These are phyloP conservation scores for Stichodactyla helianthus DNA, from an alignment of 64 coral and sea anemone species.

Conservation along the genomic window DNA sequence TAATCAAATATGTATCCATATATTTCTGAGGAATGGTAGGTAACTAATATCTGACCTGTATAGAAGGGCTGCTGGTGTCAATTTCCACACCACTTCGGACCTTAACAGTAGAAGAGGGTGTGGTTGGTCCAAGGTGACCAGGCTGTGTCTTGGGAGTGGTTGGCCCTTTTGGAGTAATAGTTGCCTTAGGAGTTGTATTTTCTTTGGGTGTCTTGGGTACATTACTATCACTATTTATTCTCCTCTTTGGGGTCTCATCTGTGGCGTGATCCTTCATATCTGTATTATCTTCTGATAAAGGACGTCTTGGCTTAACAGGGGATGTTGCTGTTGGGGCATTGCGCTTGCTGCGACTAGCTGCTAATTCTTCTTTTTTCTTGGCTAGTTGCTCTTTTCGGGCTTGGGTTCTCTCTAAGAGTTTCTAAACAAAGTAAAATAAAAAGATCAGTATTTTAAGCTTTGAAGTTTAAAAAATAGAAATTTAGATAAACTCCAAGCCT, in stretches of 20 bases:
- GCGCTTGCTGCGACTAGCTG: slow-evolving; percentile 65
- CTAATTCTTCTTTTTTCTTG: slow-evolving; percentile 67
- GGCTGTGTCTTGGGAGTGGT: background rate
- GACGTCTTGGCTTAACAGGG: slow-evolving; percentile 25
- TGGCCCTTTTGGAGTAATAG: background rate
- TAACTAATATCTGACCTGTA: slow-evolving; percentile 28
- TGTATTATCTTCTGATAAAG: slow-evolving; percentile 71
- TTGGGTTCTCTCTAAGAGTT: slow-evolving; percentile 87
- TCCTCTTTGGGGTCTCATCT: slow-evolving; percentile 18
- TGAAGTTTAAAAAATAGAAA: background rate
- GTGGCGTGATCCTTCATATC: slow-evolving; percentile 24
- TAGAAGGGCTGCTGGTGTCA: slow-evolving; percentile 28
- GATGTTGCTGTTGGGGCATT: slow-evolving; percentile 44
- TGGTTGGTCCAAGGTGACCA: background rate
- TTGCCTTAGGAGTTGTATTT: background rate
- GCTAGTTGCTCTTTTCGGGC: slow-evolving; percentile 76
- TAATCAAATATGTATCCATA: too few species aligned
- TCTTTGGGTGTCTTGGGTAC: background rate
- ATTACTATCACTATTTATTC: slow-evolving; percentile 29
- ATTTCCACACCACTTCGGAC: slow-evolving; percentile 7
- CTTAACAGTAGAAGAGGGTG: background rate
- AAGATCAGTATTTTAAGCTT: too few species aligned
- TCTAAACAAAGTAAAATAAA: slow-evolving; percentile 18
- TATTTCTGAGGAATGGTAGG: background rate
- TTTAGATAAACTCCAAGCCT: background rate